Percentiles rank a stretch among this genome's conserved stretches.
phyloP scores from a whole-genome alignment of 2,888 invertebrate genomes.

The Cephus rjabovi region DNA sequence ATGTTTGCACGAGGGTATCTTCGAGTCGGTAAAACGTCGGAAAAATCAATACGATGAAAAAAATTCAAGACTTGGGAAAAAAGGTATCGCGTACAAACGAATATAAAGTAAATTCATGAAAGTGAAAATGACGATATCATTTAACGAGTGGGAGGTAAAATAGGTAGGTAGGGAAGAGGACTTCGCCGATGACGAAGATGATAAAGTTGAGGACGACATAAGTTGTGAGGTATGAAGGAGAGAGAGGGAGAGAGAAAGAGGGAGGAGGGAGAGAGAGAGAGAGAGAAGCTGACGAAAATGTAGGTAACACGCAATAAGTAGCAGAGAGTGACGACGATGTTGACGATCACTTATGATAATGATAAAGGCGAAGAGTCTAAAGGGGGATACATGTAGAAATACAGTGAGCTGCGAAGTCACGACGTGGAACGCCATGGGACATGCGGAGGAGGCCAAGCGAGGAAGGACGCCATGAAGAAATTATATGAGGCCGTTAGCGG shows the following conservation, averaged over 20 bases:
- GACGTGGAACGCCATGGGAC: slow-evolving; percentile 31
- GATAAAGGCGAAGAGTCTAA: not conserved
- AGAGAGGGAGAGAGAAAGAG: too few relatives aligned
- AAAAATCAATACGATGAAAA: not conserved
- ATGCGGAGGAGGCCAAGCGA: slow-evolving; percentile 28
- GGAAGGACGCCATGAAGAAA: slow-evolving; percentile 36
- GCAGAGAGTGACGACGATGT: not conserved
- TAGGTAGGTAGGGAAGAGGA: not conserved
- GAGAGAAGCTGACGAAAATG: not conserved
- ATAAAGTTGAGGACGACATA: not conserved
- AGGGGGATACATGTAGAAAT: not conserved
- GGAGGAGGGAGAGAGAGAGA: too few relatives aligned
- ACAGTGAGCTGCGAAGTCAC: not conserved
- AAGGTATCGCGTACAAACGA: not conserved
- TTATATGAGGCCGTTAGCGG: slow-evolving; percentile 3
- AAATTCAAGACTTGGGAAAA: not conserved
- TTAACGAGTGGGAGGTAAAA: not conserved
- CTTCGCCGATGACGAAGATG: not conserved
- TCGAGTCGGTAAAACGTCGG: not conserved
- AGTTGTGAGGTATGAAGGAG: not conserved
- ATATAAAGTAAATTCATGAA: not conserved
- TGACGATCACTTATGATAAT: not conserved
- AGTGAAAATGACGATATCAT: not conserved
- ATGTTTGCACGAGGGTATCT: not conserved
- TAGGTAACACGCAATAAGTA: not conserved